These are phyloP conservation scores for Campoletis raptor DNA, from an alignment of 2,888 invertebrate genomes.

Conservation along the genomic window DNA sequence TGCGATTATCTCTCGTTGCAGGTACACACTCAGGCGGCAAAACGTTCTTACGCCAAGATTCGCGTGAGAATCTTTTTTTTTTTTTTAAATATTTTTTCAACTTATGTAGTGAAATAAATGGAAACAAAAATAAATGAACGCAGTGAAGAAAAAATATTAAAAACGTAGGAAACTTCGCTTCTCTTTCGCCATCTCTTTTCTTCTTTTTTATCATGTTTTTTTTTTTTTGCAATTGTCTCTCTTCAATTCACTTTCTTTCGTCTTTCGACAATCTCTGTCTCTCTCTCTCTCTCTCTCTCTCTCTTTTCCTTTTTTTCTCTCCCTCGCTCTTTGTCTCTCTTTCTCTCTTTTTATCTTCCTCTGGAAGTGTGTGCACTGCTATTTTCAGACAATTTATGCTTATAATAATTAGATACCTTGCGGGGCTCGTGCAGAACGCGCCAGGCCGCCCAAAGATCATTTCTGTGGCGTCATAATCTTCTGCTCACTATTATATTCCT, in stretches of 20 bases:
- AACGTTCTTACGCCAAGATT: not conserved
- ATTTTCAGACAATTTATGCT: slow-evolving; percentile 68
- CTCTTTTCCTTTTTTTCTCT: slow-evolving; percentile 11
- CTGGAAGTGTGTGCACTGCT: slow-evolving; percentile 41
- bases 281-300: slow-evolving; percentile 3
- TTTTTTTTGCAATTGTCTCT: slow-evolving; percentile 29
- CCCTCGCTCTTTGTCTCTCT: slow-evolving; percentile 13
- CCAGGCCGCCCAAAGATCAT: slow-evolving; percentile 54
- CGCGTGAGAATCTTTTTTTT: not conserved
- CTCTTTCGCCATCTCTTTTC: slow-evolving; percentile 32
- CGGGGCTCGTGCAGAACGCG: slow-evolving; percentile 61
- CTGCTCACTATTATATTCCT: slow-evolving; percentile 29
- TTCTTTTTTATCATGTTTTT: slow-evolving; percentile 9
- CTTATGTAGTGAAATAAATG: not conserved
- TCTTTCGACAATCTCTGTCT: slow-evolving; percentile 37
- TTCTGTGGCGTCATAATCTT: slow-evolving; percentile 57
- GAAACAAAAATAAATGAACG: not conserved
- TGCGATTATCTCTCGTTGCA: slow-evolving; percentile 19
- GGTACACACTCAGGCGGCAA: slow-evolving; percentile 12
- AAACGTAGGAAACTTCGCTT: slow-evolving; percentile 20
- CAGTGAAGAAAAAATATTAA: not conserved
- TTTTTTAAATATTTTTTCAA: not conserved
- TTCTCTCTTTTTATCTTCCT: slow-evolving; percentile 6
- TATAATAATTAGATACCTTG: slow-evolving; percentile 68
- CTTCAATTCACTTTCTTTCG: slow-evolving; percentile 46